Base-by-base conservation (phyloP, 2,113 vertebrate species). In the Rhabdomys dilectus region DNA sequence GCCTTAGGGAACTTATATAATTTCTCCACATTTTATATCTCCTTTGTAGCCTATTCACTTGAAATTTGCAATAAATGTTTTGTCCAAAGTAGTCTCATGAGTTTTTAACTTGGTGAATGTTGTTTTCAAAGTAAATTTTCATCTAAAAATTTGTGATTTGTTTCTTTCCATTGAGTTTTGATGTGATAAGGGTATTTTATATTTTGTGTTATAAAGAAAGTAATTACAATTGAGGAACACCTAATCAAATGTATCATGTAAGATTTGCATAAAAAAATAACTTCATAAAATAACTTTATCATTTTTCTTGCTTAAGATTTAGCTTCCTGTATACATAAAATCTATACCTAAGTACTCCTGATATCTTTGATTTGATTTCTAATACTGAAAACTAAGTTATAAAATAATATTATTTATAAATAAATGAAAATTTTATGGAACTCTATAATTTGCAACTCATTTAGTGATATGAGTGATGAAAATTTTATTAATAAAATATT, bases 51-150 rank as follows among this genome's bases (percentile, higher is more conserved):
- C 13, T 53, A 19, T 62, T 96, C 16, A 66, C 22, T 36, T 39
- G 2, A 0, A 64, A 72, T 4, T 84, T 3, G 12, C 4, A 53
- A 39, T 48, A 34, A 68, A 7, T 51, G 7, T 82, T 95, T n/a
- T n/a, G 16, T 89, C 9, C 0, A 42, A 1, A 81, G 8, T 7
- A 2, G 12, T 42, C 29, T 73, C 45, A 64, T 58, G 48, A 29
- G 48, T 70, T 21, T 90, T 90, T 45, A 39, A 17, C 56, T 77
- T 87, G 29, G 29, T 60, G n/a, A 88, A 93, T 77, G 31, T 82
- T 91, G 87, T 72, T 77, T 88, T 15, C 19, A 81, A 82, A 78
- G 64, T 91, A 60, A 58, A 77, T 91, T 88, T 91, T 91, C 39
- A 91, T 3, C 2, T 91, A 29, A 81, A 8, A 77, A 70, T 75